These are phyloP conservation scores for Brachyrhaphis roseni DNA, from an alignment of 2,797 vertebrate species.

Conservation along the genomic window DNA sequence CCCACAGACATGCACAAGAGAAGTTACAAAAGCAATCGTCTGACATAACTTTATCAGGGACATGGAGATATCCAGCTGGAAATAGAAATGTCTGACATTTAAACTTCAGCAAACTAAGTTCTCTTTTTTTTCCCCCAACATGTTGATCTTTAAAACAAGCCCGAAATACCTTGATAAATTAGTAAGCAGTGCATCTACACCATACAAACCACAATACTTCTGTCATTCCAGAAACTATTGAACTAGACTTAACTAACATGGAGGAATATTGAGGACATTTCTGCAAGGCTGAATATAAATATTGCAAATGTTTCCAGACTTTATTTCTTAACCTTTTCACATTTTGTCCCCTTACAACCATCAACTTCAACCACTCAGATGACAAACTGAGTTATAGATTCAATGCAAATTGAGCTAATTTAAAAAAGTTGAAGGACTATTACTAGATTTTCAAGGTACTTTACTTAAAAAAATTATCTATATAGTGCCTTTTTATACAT, in stretches of 20 bases:
- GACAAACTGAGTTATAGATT: background rate
- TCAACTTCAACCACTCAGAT: background rate
- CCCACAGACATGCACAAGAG: conserved; percentile 19
- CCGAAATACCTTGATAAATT: background rate
- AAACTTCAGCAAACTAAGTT: background rate
- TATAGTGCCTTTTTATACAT: background rate
- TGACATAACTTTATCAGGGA: conserved; percentile 45
- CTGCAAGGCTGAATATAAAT: background rate
- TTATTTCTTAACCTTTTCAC: background rate
- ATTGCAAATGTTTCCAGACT: background rate
- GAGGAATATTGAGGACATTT: background rate
- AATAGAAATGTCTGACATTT: background rate
- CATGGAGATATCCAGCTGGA: conserved; percentile 10
- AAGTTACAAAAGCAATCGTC: conserved; percentile 35
- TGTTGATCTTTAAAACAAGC: conserved; percentile 1
- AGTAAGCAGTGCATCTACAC: background rate
- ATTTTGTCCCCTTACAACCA: background rate
- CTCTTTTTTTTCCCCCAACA: background rate
- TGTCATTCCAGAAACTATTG: background rate
- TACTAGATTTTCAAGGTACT: background rate
- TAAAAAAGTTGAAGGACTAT: background rate
- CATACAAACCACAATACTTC: background rate
- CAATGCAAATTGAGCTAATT: background rate
- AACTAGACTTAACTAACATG: background rate
- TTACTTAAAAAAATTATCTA: background rate